A percentile compares a stretch with the other conserved stretches of the same genome.
Evolutionary conservation across 1,140 invertebrate species (phyloP).

Genomic region (Laupala kohalensis): DNA sequence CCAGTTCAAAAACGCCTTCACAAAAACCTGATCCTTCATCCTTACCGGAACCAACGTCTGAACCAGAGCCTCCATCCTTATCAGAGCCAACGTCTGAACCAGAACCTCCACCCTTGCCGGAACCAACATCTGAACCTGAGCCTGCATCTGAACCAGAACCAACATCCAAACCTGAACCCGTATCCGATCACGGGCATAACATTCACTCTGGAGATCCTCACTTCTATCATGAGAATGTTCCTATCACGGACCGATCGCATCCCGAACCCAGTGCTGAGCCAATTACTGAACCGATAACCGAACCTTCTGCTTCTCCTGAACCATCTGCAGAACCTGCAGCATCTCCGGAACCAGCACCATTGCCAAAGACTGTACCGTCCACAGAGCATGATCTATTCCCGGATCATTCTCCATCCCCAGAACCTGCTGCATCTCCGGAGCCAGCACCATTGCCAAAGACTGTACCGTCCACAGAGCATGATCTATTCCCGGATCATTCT

Average conservation of each 20-base stretch:
- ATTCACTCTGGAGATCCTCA: too few species aligned
- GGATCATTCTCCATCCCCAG: constrained; percentile 20
- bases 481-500: constrained; percentile 23
- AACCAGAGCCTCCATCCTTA: constrained; percentile 20
- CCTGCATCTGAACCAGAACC: constrained; percentile 25
- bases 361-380: background rate
- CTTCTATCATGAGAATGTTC: too few species aligned
- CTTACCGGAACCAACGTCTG: constrained; percentile 21
- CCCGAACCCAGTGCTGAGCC: too few species aligned
- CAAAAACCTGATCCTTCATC: constrained; percentile 34
- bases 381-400: constrained; percentile 22
- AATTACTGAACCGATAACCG: too few species aligned
- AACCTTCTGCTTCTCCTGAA: constrained; percentile 27
- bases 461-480: constrained; percentile 15
- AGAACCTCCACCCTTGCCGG: constrained; percentile 23
- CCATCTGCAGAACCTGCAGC: constrained; percentile 23
- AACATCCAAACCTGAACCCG: constrained; percentile 24
- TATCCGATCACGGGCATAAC: too few species aligned
- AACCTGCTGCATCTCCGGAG: constrained; percentile 22
- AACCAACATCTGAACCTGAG: constrained; percentile 18
- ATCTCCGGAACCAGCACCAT: constrained; percentile 18
- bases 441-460: background rate
- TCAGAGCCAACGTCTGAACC: constrained; percentile 15
- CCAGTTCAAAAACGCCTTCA: too few species aligned
- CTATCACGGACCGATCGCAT: too few species aligned